These are phyloP conservation scores for Threskiornis aethiopicus DNA, from an alignment of 2,797 vertebrate genomes.

Conservation along the genomic window DNA sequence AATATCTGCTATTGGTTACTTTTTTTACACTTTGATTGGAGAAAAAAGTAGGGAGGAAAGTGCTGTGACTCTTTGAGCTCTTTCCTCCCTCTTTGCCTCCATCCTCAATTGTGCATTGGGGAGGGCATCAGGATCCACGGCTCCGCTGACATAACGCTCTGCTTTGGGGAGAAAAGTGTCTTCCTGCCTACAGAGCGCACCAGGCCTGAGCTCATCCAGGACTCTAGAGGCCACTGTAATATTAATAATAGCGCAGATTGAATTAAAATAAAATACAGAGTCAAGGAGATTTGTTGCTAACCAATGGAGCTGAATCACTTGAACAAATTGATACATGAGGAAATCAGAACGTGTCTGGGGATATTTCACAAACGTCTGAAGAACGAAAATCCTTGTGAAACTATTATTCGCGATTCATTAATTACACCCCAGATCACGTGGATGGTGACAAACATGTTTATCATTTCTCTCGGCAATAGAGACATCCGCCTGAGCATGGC, in stretches of 20 bases:
- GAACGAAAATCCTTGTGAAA: neutral
- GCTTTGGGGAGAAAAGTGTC: neutral
- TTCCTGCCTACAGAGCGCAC: fast-evolving
- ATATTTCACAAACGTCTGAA: neutral
- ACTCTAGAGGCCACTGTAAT: slow-evolving; percentile 4
- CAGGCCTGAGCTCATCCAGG: neutral
- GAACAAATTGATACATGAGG: neutral
- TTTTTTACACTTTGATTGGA: neutral
- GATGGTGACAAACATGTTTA: neutral
- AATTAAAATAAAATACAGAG: neutral
- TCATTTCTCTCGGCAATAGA: fast-evolving
- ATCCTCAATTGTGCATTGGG: fast-evolving
- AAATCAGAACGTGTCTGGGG: neutral
- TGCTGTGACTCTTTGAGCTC: neutral
- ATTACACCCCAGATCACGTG: neutral
- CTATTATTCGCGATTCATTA: neutral
- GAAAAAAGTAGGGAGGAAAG: neutral
- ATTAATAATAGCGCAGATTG: neutral
- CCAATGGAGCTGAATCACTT: neutral
- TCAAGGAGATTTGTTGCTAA: neutral
- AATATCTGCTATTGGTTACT: neutral
- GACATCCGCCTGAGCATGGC: neutral
- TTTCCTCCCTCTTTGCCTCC: neutral
- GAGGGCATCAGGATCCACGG: fast-evolving
- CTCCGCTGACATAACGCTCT: fast-evolving